phyloP scores from a whole-genome alignment of 1,140 invertebrate genomes.

The Bactericera cockerelli region DNA sequence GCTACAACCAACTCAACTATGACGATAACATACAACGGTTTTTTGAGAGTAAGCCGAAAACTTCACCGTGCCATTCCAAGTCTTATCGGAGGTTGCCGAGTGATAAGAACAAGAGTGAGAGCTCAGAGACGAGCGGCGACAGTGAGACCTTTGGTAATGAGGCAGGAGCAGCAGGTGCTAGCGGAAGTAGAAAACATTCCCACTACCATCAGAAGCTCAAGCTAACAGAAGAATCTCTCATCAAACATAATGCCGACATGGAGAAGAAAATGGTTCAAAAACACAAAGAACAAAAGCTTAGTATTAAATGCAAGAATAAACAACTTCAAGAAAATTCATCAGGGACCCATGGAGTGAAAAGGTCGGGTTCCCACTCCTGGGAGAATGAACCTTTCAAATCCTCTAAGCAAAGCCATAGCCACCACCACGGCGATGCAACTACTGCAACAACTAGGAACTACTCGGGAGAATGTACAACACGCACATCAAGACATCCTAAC shows the following conservation, averaged over 20 bases:
- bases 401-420: constrained; percentile 33
- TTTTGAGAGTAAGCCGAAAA: constrained; percentile 42
- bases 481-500: neutral
- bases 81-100: constrained; percentile 21
- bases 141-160: constrained; percentile 15
- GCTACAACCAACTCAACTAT: constrained; percentile 75
- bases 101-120: constrained; percentile 16
- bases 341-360: constrained; percentile 35
- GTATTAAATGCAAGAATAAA: constrained; percentile 32
- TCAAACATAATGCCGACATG: constrained; percentile 58
- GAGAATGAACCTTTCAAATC: constrained; percentile 37
- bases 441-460: neutral
- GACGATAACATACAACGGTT: constrained; percentile 61
- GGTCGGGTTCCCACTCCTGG: constrained; percentile 37
- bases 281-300: constrained; percentile 42
- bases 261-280: constrained; percentile 56
- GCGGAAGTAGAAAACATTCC: neutral
- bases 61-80: constrained; percentile 25
- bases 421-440: neutral
- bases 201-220: neutral
- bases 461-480: constrained; percentile 8
- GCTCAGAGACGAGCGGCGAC: constrained; percentile 16
- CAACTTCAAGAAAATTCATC: constrained; percentile 22
- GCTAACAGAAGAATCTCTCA: constrained; percentile 5
- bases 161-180: neutral